Base-by-base conservation (phyloP, 1,140 invertebrate species). In the Delia radicum region DNA sequence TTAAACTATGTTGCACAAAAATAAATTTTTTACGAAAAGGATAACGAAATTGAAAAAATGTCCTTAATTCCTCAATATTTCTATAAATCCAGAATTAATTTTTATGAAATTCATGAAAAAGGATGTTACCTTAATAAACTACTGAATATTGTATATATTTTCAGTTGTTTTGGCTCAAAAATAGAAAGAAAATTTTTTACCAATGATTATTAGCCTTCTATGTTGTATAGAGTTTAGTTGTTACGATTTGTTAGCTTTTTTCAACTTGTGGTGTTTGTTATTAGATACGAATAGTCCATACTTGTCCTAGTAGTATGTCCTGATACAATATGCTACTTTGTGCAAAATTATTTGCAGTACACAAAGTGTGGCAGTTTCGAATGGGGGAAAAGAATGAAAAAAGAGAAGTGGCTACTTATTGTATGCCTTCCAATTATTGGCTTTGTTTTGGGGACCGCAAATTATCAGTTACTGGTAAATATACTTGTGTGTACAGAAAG, bases 231-330 rank as follows among this genome's bases (percentile, higher is more conserved):
- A 67, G 27, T 67, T 31, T 67, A 18, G 15, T 31, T 67, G 28
- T 21, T 31, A 67, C 63, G 63, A 67, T 67, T 67, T 67, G 27
- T n/a, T 31, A 67, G 63, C 15, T 67, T 67, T 67, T 67, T n/a
- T 15, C 28, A 67, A 67, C n/a, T 67, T 67, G 29, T 67, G 28
- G 28, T 67, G 63, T 67, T 67, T 67, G 63, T 67, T 67, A 67
- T 67, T 18, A 67, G 63, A 67, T 21, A 67, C 63, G 63, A 33
- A 31, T 65, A 28, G 28, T 29, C 26, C 28, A 65, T 29, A 29
- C 62, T 27, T 28, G 26, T 65, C 12, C 18, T 33, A 18, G n/a
- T 67, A n/a, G 3, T 15, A 6, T 8, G 13, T 10, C 24, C 21
- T 3, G 0, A 31, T n/a, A n/a, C 63, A 67, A 31, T 0, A 28